A percentile compares a stretch with the other conserved stretches of the same genome.
These are phyloP conservation scores for Nemapogon koenigi DNA, from an alignment of 2,888 invertebrate genomes.

Conservation along the genomic window DNA sequence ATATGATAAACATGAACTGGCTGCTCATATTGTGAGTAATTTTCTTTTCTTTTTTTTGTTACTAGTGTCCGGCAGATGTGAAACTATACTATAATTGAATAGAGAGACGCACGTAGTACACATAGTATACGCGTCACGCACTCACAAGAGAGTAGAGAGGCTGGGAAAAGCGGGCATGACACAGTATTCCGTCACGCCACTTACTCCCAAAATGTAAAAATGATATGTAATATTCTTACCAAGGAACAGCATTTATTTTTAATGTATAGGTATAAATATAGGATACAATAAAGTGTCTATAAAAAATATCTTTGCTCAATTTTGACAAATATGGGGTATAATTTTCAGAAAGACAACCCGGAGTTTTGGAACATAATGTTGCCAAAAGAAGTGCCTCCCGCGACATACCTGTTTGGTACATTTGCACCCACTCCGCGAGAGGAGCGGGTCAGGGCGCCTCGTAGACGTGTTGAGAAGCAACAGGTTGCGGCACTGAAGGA, in stretches of 20 bases:
- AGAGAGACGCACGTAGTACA: too few species aligned
- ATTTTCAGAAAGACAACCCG: slow-evolving; percentile 32
- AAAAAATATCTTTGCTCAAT: not conserved
- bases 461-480: slow-evolving; percentile 26
- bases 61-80: too few species aligned
- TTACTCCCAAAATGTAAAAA: too few species aligned
- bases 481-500: slow-evolving; percentile 42
- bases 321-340: not conserved
- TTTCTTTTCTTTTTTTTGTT: not conserved
- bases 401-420: slow-evolving; percentile 47
- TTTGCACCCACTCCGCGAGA: slow-evolving; percentile 40
- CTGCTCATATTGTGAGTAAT: slow-evolving; percentile 47
- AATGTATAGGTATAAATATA: too few species aligned
- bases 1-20: slow-evolving; percentile 55
- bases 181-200: too few species aligned
- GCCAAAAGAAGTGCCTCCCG: slow-evolving; percentile 33
- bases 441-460: slow-evolving; percentile 21
- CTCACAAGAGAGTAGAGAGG: too few species aligned
- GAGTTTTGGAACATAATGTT: slow-evolving; percentile 33
- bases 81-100: too few species aligned
- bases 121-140: too few species aligned
- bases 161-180: too few species aligned
- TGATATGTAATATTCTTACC: too few species aligned
- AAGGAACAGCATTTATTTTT: too few species aligned
- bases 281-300: too few species aligned